Evolutionary conservation across 2,888 invertebrate genomes (phyloP).

Genomic region (Orthosia incerta): DNA sequence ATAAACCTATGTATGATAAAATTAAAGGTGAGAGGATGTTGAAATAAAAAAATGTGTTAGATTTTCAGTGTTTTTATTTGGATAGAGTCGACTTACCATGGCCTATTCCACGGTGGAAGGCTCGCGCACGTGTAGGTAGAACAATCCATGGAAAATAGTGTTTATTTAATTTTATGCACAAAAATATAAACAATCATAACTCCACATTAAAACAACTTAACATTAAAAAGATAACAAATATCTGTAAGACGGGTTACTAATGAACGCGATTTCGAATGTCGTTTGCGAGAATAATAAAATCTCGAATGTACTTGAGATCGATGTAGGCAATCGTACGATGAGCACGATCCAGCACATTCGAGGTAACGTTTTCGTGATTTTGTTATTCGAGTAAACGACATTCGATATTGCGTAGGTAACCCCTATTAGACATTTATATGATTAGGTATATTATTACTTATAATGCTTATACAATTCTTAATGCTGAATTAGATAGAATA

Average conservation of each 20-base stretch:
- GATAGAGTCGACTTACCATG: conserved; percentile 88
- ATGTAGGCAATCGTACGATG: background rate
- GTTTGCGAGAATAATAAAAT: background rate
- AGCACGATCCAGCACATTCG: background rate
- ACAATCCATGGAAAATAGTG: conserved; percentile 89
- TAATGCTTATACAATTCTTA: conserved; percentile 62
- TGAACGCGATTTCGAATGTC: background rate
- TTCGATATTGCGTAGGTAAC: background rate
- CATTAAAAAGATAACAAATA: conserved; percentile 57
- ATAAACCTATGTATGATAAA: conserved; percentile 24
- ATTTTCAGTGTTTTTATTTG: conserved; percentile 82
- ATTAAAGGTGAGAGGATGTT: conserved; percentile 40
- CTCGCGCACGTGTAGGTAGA: conserved; percentile 87
- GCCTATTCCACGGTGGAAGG: conserved; percentile 86
- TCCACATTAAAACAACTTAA: conserved; percentile 71
- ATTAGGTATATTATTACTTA: conserved; percentile 58
- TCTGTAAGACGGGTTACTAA: conserved; percentile 43
- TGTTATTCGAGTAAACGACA: background rate
- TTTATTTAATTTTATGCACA: conserved; percentile 85
- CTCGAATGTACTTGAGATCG: background rate
- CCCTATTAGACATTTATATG: conserved; percentile 54
- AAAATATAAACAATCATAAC: conserved; percentile 71
- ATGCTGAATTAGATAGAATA: conserved; percentile 65
- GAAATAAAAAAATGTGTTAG: conserved; percentile 74
- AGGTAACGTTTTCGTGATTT: background rate